Evolutionary conservation across 2,797 vertebrate genomes (phyloP).

Genomic region (Hoplostethus mediterraneus): DNA sequence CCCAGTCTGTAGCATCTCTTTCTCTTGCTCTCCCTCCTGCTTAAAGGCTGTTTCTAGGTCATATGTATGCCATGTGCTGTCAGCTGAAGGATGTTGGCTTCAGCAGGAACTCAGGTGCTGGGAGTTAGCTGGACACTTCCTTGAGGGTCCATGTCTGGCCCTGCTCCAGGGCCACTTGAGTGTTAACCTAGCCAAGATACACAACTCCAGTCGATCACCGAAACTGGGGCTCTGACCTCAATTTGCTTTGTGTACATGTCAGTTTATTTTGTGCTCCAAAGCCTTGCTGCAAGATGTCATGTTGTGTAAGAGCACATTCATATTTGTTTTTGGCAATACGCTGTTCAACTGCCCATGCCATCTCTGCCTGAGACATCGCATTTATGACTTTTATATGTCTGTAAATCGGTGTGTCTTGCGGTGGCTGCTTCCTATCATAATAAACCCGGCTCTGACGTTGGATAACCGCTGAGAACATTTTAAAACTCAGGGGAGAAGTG

Average conservation of each 20-base stretch:
- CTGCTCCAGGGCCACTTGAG: background rate
- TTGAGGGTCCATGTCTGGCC: conserved; percentile 42
- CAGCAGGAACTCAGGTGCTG: conserved; percentile 57
- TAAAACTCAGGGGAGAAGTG: conserved; percentile 61
- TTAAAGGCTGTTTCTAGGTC: conserved; percentile 25
- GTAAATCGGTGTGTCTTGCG: conserved; percentile 50
- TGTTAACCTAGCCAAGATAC: background rate
- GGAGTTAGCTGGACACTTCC: conserved; percentile 31
- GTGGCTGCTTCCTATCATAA: conserved; percentile 63
- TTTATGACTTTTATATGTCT: conserved; percentile 38
- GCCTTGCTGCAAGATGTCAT: background rate
- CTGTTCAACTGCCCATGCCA: background rate
- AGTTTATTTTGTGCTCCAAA: too few species aligned
- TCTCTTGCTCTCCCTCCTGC: conserved; percentile 29
- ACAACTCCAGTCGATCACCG: background rate
- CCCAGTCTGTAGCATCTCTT: conserved; percentile 4
- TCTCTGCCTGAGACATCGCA: conserved; percentile 23
- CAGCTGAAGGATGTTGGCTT: conserved; percentile 62
- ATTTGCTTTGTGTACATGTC: too few species aligned
- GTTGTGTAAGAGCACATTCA: background rate
- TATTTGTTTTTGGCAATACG: background rate
- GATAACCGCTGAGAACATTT: conserved; percentile 61
- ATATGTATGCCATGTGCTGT: conserved; percentile 52
- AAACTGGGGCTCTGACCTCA: background rate
- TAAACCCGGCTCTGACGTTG: conserved; percentile 40